These are phyloP conservation scores for Eremophila alpestris DNA, from an alignment of 2,797 vertebrate genomes.

Conservation along the genomic window DNA sequence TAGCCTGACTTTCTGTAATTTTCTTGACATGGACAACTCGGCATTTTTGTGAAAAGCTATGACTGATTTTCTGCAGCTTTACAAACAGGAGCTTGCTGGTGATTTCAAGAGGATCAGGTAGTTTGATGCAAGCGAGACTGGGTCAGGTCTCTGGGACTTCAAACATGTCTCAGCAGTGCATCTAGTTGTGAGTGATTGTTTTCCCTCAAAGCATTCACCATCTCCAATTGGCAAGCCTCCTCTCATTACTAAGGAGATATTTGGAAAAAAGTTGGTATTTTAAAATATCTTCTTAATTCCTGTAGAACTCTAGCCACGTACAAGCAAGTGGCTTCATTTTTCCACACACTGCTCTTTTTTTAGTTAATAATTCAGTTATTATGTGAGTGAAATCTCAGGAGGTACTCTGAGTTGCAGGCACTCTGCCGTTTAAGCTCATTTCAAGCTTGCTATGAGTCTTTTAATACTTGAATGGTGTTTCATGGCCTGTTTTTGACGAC, in stretches of 20 bases:
- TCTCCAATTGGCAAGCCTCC: background rate
- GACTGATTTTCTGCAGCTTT: slow-evolving; percentile 69
- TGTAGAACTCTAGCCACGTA: background rate
- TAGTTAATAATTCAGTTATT: slow-evolving; percentile 41
- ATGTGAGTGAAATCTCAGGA: slow-evolving; percentile 17
- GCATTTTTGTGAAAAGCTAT: slow-evolving; percentile 61
- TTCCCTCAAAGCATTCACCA: background rate
- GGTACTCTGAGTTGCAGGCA: background rate
- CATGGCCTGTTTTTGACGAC: background rate
- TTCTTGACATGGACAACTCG: slow-evolving; percentile 68
- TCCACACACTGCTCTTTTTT: background rate
- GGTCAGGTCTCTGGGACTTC: background rate
- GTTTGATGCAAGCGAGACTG: background rate
- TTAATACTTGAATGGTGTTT: slow-evolving; percentile 28
- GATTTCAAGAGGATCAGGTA: slow-evolving; percentile 40
- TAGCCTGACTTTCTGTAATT: slow-evolving; percentile 59
- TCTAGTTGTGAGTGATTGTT: slow-evolving; percentile 18
- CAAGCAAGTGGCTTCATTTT: slow-evolving; percentile 33
- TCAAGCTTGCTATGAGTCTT: slow-evolving; percentile 20
- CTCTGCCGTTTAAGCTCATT: slow-evolving; percentile 13
- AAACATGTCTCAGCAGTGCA: background rate
- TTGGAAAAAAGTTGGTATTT: slow-evolving; percentile 36
- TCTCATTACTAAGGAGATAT: background rate
- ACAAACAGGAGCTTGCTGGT: slow-evolving; percentile 23
- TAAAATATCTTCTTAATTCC: slow-evolving; percentile 28